Base-by-base conservation (phyloP, 2,888 invertebrate species). In the Ochlodes sylvanus region DNA sequence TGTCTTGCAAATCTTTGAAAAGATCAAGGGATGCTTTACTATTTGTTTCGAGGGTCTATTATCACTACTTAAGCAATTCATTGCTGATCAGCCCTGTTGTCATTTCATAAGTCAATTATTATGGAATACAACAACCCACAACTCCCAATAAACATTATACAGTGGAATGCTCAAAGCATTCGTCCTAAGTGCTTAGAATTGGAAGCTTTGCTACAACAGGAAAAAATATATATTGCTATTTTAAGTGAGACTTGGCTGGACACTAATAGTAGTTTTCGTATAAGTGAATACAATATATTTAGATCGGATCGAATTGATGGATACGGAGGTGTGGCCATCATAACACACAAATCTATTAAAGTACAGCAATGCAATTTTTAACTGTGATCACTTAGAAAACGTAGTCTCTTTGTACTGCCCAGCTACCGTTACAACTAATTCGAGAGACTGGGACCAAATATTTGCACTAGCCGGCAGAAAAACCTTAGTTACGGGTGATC, bases 181-280 rank as follows among this genome's bases (percentile, higher is more conserved):
- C 52, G 19, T 14, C 41, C 44, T n/a, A 65, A 55, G 15, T 9
- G 42, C n/a, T 7, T 17, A 14, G 47, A 32, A 12, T 57, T 68
- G 27, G 56, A 63, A 61, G 50, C 47, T 10, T 42, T 66, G 5
- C 44, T 71, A 44, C n/a, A 47, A 10, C 69, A 64, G 42, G 71
- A 73, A 61, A 71, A 70, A 52, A 70, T 72, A n/a, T 71, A 74
- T 57, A 68, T 75, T 32, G 70, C 70, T 4, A 52, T 70, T 3
- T 1, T 74, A 10, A 66, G 69, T 47, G 75, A 76, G 64, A 75
- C 73, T 0, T 76, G 76, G 73, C 52, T 74, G 4, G 63, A 65
- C 2, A 27, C 65, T 3, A 67, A 69, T 0, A 55, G 7, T 19
- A 0, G 7, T 14, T 17, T 72, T 1, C 44, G 41, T 7, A 17